Percentiles rank a stretch among this genome's conserved stretches.
These are phyloP conservation scores for Neodiprion pinetum DNA, from an alignment of 1,140 invertebrate species.

Conservation along the genomic window DNA sequence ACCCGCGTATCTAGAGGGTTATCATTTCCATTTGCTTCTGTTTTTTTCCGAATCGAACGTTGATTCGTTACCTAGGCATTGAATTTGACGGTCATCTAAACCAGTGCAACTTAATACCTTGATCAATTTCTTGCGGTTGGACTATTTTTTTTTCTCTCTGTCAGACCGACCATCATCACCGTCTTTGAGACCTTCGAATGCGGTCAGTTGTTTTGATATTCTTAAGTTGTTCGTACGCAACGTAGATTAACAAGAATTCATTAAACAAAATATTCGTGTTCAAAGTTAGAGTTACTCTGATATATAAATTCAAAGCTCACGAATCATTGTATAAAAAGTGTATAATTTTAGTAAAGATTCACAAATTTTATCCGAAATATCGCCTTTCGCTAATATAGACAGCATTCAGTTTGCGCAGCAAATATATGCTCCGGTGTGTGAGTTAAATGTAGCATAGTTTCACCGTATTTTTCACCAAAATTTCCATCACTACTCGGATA, in stretches of 20 bases:
- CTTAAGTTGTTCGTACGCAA: no score
- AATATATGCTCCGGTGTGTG: constrained; percentile 18
- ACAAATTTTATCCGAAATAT: not conserved
- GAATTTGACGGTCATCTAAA: no score
- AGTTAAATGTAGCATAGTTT: constrained; percentile 20
- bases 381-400: constrained; percentile 8
- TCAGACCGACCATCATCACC: not conserved
- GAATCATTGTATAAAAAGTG: not conserved
- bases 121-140: no score
- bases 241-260: not conserved
- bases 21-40: no score
- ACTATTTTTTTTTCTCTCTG: not conserved
- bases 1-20: no score
- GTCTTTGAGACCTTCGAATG: not conserved
- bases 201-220: no score
- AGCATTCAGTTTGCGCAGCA: constrained; percentile 20
- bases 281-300: constrained; percentile 14
- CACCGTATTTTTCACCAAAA: constrained; percentile 21
- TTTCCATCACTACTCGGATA: constrained; percentile 13
- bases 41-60: no score
- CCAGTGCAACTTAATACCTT: no score
- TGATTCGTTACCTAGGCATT: no score
- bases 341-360: not conserved
- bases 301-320: constrained; percentile 5
- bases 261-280: not conserved